A percentile compares a stretch with the other conserved stretches of the same genome.
phyloP scores from a whole-genome alignment of 1,140 invertebrate genomes.

The Trichonephila clavipes region DNA sequence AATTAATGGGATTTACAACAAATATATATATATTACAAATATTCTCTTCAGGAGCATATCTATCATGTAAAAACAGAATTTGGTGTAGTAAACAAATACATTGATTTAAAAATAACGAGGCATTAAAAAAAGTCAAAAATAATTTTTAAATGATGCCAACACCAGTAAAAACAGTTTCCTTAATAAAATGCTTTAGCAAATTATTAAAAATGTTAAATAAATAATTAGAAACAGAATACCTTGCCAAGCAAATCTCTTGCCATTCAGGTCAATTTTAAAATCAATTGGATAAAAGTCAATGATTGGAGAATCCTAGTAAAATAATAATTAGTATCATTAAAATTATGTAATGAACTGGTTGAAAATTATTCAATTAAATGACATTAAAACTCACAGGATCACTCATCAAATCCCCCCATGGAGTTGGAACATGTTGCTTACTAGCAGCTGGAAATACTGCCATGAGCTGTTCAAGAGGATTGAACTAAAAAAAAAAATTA shows the following conservation, averaged over 20 bases:
- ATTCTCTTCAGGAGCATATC: no score
- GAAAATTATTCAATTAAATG: constrained; percentile 1
- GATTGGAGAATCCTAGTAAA: constrained; percentile 90
- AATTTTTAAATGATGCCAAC: no score
- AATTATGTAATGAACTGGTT: background rate
- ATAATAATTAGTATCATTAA: constrained; percentile 77
- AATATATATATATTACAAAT: no score
- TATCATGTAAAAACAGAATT: no score
- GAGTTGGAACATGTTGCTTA: constrained; percentile 93
- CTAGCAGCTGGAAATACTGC: constrained; percentile 99
- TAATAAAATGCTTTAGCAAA: background rate
- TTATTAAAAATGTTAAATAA: background rate
- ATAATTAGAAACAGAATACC: constrained; percentile 80
- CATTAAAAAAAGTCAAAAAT: no score
- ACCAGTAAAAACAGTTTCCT: no score
- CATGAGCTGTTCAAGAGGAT: constrained; percentile 99
- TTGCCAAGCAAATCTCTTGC: constrained; percentile 99
- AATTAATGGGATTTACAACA: no score
- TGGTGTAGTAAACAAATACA: no score
- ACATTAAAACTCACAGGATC: constrained; percentile 87
- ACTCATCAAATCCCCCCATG: constrained; percentile 97
- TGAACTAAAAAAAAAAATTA: constrained; percentile 86
- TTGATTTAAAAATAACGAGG: no score
- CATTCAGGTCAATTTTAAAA: constrained; percentile 99
- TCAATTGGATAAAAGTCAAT: constrained; percentile 99